These are phyloP conservation scores for Dasyornis broadbenti DNA, from an alignment of 2,113 vertebrate genomes.

Conservation along the genomic window DNA sequence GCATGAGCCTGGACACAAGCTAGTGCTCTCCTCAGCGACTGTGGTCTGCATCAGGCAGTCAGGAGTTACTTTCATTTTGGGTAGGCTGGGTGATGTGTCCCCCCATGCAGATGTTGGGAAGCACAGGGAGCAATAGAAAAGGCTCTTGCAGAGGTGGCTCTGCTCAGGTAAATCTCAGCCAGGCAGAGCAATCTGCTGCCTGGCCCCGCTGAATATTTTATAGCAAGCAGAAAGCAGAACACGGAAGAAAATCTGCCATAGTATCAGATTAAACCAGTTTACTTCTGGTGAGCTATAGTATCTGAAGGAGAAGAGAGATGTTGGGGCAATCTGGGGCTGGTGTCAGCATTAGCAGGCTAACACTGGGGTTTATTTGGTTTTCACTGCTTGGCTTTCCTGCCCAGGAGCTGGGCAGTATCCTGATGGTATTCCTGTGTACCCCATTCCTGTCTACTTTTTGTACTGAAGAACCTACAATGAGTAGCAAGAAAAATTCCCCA, in stretches of 20 bases:
- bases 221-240: neutral
- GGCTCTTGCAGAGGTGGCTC: neutral
- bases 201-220: neutral
- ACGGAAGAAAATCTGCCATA: neutral
- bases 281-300: neutral
- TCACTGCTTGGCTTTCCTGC: neutral
- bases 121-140: neutral
- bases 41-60: accelerated
- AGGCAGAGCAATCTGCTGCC: neutral
- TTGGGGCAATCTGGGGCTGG: neutral
- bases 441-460: neutral
- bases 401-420: neutral
- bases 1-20: neutral
- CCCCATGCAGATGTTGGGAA: neutral
- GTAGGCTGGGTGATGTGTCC: neutral
- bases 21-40: neutral
- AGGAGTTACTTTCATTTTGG: neutral
- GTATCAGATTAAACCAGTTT: neutral
- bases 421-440: neutral
- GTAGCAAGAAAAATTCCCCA: neutral
- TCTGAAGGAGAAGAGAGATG: neutral
- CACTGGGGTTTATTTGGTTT: neutral
- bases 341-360: neutral
- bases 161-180: neutral
- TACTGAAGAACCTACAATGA: neutral